A percentile compares a stretch with the other conserved stretches of the same genome.
Evolutionary conservation across 2,113 vertebrate species (phyloP).

Genomic region (Equus quagga): DNA sequence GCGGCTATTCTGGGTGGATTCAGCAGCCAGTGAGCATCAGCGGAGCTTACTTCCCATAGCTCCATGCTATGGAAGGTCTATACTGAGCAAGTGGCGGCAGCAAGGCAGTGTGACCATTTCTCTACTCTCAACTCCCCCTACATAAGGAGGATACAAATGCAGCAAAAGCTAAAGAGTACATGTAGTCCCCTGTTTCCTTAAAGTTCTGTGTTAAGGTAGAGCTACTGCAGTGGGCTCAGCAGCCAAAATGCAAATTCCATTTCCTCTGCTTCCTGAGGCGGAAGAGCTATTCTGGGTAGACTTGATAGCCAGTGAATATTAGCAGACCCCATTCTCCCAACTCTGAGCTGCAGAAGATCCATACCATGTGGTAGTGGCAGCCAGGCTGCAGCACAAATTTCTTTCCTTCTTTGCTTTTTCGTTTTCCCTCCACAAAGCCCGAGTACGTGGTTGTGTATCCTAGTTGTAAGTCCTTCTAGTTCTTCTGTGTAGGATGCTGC

Average conservation of each 20-base stretch:
- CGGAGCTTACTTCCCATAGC: neutral
- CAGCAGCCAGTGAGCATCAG: neutral
- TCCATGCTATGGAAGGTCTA: neutral
- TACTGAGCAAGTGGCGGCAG: no score
- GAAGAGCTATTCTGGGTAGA: neutral
- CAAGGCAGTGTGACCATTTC: neutral
- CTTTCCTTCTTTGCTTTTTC: neutral
- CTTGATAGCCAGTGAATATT: neutral
- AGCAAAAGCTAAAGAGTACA: neutral
- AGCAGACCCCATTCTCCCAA: neutral
- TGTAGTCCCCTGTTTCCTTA: neutral
- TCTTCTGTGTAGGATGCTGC: no score
- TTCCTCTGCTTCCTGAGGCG: neutral
- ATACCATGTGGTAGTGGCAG: neutral
- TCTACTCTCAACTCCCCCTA: neutral
- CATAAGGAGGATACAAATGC: neutral
- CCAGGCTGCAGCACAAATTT: neutral
- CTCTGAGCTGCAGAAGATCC: neutral
- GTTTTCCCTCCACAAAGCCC: no score
- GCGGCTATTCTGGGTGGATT: neutral
- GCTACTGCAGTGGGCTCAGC: neutral
- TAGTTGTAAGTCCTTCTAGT: no score
- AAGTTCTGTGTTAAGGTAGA: neutral
- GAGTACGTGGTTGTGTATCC: no score
- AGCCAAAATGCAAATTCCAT: neutral